These are phyloP conservation scores for Sinocyclocheilus grahami DNA, from an alignment of 2,113 vertebrate species.

Conservation along the genomic window DNA sequence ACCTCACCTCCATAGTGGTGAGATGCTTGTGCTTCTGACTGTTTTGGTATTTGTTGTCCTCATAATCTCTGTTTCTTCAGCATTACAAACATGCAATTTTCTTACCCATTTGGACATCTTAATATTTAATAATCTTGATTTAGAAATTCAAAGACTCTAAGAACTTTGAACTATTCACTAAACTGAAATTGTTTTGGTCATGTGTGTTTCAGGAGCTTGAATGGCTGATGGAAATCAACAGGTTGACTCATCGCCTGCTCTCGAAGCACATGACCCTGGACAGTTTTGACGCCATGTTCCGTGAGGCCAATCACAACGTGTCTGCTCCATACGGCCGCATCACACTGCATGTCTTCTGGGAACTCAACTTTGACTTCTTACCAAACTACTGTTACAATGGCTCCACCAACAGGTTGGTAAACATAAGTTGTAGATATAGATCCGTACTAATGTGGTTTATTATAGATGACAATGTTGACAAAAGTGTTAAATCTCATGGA, in stretches of 20 bases:
- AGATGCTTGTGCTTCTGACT: slow-evolving; percentile 55
- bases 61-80: not conserved
- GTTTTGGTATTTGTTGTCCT: not conserved
- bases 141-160: not conserved
- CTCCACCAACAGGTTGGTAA: slow-evolving; percentile 92
- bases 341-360: slow-evolving; percentile 66
- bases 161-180: not conserved
- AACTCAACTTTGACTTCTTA: no score
- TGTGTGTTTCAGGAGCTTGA: slow-evolving; percentile 86
- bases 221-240: slow-evolving; percentile 96
- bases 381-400: slow-evolving; percentile 82
- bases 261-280: slow-evolving; percentile 97
- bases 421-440: not conserved
- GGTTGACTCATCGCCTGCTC: slow-evolving; percentile 93
- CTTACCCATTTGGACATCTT: no score
- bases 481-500: not conserved
- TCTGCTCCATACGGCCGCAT: slow-evolving; percentile 97
- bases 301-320: slow-evolving; percentile 98
- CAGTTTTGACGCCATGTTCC: slow-evolving; percentile 99
- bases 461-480: not conserved
- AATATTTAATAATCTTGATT: no score
- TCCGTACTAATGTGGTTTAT: not conserved
- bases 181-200: not conserved
- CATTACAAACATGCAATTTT: no score
- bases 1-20: slow-evolving; percentile 98